A percentile compares a stretch with the other conserved stretches of the same genome.
These are phyloP conservation scores for Antheraea assamensis DNA, from an alignment of 2,888 invertebrate species.

Conservation along the genomic window DNA sequence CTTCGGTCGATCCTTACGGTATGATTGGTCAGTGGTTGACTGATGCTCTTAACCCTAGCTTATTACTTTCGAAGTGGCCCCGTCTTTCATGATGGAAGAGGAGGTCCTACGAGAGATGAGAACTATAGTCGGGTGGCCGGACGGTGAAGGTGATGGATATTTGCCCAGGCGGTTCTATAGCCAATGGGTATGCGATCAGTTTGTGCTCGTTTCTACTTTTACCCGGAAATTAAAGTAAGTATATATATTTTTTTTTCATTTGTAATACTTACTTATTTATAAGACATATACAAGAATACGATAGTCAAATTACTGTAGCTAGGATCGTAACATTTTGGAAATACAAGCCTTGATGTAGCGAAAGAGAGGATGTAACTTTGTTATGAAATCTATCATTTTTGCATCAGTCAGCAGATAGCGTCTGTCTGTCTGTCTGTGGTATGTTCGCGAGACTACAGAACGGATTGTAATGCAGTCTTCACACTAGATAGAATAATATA, in stretches of 20 bases:
- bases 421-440: no score
- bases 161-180: slow-evolving; percentile 94
- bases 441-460: no score
- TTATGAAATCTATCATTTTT: no score
- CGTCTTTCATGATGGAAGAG: slow-evolving; percentile 95
- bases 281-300: not conserved
- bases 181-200: slow-evolving; percentile 95
- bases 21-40: slow-evolving; percentile 92
- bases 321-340: no score
- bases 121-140: slow-evolving; percentile 87
- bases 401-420: no score
- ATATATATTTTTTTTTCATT: not conserved
- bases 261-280: not conserved
- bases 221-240: slow-evolving; percentile 89
- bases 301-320: no score
- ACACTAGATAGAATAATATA: no score
- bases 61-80: slow-evolving; percentile 95
- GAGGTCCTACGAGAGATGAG: slow-evolving; percentile 91
- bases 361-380: no score
- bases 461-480: no score
- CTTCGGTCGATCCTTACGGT: slow-evolving; percentile 92
- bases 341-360: no score
- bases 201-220: slow-evolving; percentile 88
- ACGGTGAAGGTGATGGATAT: slow-evolving; percentile 92
- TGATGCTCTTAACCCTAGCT: slow-evolving; percentile 92